phyloP scores from a whole-genome alignment of 1,140 invertebrate genomes.

The Eupristina koningsbergeri region DNA sequence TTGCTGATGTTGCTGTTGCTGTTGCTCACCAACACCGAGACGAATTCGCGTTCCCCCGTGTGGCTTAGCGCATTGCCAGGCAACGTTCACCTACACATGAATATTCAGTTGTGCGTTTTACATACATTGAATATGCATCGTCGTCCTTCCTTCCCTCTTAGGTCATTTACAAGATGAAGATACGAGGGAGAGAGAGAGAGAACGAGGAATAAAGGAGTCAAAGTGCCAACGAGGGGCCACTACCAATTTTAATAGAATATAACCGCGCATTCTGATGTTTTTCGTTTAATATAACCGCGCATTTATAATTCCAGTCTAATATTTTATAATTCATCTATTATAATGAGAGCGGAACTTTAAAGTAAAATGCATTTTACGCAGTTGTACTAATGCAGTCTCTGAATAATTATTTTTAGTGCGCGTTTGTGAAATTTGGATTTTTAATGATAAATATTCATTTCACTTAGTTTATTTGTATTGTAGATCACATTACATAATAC shows the following conservation, averaged over 20 bases:
- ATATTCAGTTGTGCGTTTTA: conserved; percentile 69
- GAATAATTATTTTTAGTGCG: not conserved
- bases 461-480: too few relatives aligned
- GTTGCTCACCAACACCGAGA: not conserved
- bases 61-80: conserved; percentile 66
- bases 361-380: not conserved
- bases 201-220: not conserved
- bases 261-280: conserved; percentile 56
- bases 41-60: conserved; percentile 22
- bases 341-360: not conserved
- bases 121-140: conserved; percentile 72
- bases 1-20: not conserved
- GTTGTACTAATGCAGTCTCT: not conserved
- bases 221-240: conserved; percentile 37
- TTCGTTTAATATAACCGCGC: conserved; percentile 58
- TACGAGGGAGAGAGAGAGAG: conserved; percentile 50
- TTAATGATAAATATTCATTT: not conserved
- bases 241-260: conserved; percentile 67
- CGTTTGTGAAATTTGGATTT: not conserved
- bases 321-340: not conserved
- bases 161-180: conserved; percentile 72
- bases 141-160: conserved; percentile 70
- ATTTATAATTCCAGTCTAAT: not conserved
- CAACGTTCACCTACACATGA: conserved; percentile 68
- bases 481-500: not conserved